phyloP scores from a whole-genome alignment of 2,797 vertebrate genomes.

The Propithecus deckenii region DNA sequence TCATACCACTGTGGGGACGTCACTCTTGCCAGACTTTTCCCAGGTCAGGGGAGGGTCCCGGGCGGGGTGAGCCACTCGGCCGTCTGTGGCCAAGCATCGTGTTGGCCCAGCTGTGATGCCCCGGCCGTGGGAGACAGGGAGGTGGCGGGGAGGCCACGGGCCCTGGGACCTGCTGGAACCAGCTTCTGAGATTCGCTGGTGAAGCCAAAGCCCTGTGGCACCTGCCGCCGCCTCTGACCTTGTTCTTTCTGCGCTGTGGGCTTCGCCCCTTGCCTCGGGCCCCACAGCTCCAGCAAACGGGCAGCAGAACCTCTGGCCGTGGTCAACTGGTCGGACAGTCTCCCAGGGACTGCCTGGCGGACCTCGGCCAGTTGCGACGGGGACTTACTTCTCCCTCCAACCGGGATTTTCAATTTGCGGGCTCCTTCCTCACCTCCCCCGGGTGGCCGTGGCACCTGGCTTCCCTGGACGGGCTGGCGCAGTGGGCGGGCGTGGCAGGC shows the following conservation, averaged over 20 bases:
- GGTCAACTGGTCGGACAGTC: too few species aligned
- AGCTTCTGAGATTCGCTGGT: neutral
- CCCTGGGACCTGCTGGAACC: too few species aligned
- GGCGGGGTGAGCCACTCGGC: neutral
- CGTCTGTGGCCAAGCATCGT: fast-evolving
- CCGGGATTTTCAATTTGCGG: neutral
- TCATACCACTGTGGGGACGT: too few species aligned
- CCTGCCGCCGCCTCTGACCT: neutral
- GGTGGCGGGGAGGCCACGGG: neutral
- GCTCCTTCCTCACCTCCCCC: neutral
- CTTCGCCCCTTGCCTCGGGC: neutral
- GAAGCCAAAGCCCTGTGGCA: neutral
- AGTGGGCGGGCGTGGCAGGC: neutral
- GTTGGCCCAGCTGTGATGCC: neutral
- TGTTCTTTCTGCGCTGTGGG: neutral
- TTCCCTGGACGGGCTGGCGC: neutral
- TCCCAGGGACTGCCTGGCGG: fast-evolving
- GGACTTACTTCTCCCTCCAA: neutral
- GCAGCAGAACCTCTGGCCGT: neutral
- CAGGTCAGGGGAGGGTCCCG: neutral
- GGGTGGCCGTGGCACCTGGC: neutral
- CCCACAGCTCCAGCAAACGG: neutral
- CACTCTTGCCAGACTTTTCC: neutral
- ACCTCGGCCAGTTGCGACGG: neutral
- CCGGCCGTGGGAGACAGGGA: neutral